Base-by-base conservation (phyloP, 2,797 vertebrate genomes). In the Notoglanidium macrostoma region DNA sequence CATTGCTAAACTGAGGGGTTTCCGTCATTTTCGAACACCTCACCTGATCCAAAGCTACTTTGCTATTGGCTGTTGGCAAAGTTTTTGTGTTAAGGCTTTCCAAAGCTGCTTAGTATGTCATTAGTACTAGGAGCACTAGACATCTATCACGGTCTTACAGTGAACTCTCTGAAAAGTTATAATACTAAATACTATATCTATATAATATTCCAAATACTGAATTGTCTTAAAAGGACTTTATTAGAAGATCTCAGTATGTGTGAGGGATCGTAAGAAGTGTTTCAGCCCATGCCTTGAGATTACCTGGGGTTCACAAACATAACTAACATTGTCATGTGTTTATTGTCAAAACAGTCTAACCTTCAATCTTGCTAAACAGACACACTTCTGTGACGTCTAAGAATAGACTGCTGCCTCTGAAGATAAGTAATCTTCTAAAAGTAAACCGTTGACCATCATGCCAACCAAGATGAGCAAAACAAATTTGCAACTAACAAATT, bases 361-460 rank as follows among this genome's bases (percentile, higher is more conserved):
- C 21, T 40, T 26, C 78, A 26, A 5, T 61, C 78, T 61, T 44
- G 11, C 59, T 46, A 63, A 63, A n/a, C 49, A 59, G 17, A 81
- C 26, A 65, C 15, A 29, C 23, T 57, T 59, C 29, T 79, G 54
- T 79, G 12, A 59, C 21, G 23, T 79, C 19, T 79, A 59, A 59
- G 12, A 54, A 78, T 10, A 59, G 17, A 21, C 76, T 63, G 40
- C 40, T 63, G 40, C 46, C 26, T 49, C 17, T 78, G 26, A 76
- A 83, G 57, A 59, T 9, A 49, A 70, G n/a, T 14, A 23, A 35
- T 68, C 46, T 44, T 67, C 72, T 57, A 57, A 76, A 84, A 84
- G 17, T 21, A 85, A 35, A 85, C 84, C 65, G 29, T 51, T 78
- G 32, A 67, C 59, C 46, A 87, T 44, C 23, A 51, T 14, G 44